These are phyloP conservation scores for Lycaon pictus DNA, from an alignment of 2,113 vertebrate genomes.

Conservation along the genomic window DNA sequence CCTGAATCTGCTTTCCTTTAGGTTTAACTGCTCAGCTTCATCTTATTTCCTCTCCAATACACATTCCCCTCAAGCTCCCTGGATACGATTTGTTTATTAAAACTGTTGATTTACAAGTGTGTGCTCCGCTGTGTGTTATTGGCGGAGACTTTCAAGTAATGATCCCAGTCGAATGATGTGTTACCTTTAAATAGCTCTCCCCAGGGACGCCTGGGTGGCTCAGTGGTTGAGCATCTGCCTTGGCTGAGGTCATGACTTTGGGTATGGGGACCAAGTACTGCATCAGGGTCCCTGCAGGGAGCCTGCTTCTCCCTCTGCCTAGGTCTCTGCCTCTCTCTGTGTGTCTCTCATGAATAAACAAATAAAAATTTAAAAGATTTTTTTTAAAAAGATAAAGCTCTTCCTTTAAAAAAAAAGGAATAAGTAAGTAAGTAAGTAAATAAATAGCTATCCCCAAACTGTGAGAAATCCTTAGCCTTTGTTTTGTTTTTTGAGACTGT, in stretches of 20 bases:
- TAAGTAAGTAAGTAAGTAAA: no score
- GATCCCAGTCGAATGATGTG: background rate
- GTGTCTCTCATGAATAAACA: no score
- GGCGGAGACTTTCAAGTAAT: background rate
- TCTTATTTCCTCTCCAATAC: background rate
- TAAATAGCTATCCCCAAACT: background rate
- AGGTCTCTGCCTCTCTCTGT: no score
- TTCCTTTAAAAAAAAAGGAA: no score
- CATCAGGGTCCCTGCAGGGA: no score
- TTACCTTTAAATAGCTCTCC: background rate
- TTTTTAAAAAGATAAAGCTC: no score
- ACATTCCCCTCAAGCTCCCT: background rate
- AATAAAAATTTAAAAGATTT: no score
- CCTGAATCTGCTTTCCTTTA: background rate
- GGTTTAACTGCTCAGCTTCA: background rate
- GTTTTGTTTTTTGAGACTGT: background rate
- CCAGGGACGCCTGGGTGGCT: background rate
- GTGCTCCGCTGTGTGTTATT: background rate
- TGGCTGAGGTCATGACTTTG: no score
- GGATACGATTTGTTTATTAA: background rate
- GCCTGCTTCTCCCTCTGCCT: no score
- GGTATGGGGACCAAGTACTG: no score
- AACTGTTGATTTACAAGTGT: background rate
- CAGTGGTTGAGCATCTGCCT: no score
- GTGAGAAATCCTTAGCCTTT: background rate